These are phyloP conservation scores for Zalophus californianus DNA, from an alignment of 2,797 vertebrate genomes.

Conservation along the genomic window DNA sequence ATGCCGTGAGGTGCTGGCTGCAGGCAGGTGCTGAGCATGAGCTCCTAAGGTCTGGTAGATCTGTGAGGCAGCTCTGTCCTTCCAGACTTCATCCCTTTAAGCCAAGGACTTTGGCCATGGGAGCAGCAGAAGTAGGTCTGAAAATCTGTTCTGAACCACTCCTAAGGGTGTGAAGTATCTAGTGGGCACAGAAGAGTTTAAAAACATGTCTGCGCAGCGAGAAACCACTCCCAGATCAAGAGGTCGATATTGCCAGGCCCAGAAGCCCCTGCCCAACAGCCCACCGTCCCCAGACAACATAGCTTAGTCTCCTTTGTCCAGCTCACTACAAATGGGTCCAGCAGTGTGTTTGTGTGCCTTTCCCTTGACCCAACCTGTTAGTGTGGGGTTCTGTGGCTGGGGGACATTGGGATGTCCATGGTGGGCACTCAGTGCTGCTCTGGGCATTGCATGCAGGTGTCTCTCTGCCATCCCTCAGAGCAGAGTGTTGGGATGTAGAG, in stretches of 20 bases:
- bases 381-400: not conserved
- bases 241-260: not conserved
- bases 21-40: not conserved
- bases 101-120: not conserved
- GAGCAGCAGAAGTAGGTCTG: not conserved
- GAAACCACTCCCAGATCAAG: not conserved
- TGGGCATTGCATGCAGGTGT: not conserved
- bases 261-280: not conserved
- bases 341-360: not conserved
- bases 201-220: fast-evolving
- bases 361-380: not conserved
- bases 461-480: too few relatives aligned
- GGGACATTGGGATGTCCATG: not conserved
- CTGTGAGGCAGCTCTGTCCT: not conserved
- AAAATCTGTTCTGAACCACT: not conserved
- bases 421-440: not conserved
- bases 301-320: not conserved
- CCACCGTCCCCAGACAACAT: not conserved
- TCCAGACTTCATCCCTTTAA: not conserved
- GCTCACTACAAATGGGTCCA: not conserved
- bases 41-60: not conserved
- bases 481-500: not conserved
- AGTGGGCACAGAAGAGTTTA: too few relatives aligned
- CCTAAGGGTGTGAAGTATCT: not conserved
- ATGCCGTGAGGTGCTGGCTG: not conserved